Evolutionary conservation across 2,888 invertebrate species (phyloP).

Genomic region (Metopia argyrocephala): DNA sequence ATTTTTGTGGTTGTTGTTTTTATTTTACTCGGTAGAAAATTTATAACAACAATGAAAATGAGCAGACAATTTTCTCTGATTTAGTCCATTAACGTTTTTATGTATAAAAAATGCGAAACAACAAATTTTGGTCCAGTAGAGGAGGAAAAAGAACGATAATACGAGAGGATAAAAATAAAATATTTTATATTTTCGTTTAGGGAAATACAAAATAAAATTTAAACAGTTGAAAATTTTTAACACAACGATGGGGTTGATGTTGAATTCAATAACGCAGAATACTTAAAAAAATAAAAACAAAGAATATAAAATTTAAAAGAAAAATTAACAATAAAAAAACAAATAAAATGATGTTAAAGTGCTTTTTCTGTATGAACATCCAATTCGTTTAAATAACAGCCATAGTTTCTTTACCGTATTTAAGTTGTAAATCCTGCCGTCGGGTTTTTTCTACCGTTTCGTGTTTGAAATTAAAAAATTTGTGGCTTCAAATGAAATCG

Average conservation of each 20-base stretch:
- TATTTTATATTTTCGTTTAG: slow-evolving; percentile 43
- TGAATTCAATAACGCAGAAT: slow-evolving; percentile 46
- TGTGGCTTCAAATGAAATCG: slow-evolving; percentile 59
- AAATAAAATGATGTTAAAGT: slow-evolving; percentile 16
- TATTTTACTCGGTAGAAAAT: background rate
- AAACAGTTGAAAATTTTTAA: slow-evolving; percentile 69
- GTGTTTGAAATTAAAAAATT: slow-evolving; percentile 16
- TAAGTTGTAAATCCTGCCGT: slow-evolving; percentile 60
- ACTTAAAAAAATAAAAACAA: slow-evolving; percentile 33
- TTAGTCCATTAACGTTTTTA: slow-evolving; percentile 59
- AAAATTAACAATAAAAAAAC: background rate
- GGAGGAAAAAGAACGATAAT: background rate
- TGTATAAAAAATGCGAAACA: slow-evolving; percentile 45
- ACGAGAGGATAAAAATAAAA: slow-evolving; percentile 48
- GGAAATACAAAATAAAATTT: slow-evolving; percentile 29
- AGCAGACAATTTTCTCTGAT: slow-evolving; percentile 62
- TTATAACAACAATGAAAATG: slow-evolving; percentile 44
- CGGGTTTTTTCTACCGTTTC: slow-evolving; percentile 63
- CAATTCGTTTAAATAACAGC: too few species aligned
- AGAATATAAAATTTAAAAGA: slow-evolving; percentile 22
- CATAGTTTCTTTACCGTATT: background rate
- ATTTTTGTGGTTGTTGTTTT: slow-evolving; percentile 26
- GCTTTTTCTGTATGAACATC: too few species aligned
- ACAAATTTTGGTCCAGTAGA: background rate
- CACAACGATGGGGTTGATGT: slow-evolving; percentile 67